Percentiles rank a stretch among this genome's conserved stretches.
Evolutionary conservation across 1,140 invertebrate genomes (phyloP).

Genomic region (Aphis craccivora): DNA sequence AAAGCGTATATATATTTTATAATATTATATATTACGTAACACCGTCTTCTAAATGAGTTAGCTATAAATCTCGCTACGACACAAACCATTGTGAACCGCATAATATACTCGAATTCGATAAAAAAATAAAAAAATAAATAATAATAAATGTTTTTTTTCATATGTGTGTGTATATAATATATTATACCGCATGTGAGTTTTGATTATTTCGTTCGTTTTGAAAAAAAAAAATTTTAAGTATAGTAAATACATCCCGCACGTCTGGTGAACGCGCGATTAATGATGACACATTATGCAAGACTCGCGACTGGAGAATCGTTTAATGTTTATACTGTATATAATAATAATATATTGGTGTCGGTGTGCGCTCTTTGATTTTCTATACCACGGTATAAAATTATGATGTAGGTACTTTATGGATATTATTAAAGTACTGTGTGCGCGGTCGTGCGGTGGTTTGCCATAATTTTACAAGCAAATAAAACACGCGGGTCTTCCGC

Average conservation of each 20-base stretch:
- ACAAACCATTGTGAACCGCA: neutral
- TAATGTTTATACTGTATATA: neutral
- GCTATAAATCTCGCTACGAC: neutral
- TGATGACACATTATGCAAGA: neutral
- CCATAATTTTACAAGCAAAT: neutral
- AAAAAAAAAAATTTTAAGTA: neutral
- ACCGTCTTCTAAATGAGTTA: neutral
- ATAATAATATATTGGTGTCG: constrained; percentile 13
- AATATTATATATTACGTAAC: neutral
- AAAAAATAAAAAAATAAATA: neutral
- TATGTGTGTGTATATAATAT: neutral
- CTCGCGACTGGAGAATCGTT: too few relatives aligned
- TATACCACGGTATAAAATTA: neutral
- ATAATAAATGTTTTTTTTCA: neutral
- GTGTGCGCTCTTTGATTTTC: constrained; percentile 14
- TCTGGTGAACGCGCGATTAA: neutral
- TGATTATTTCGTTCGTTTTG: neutral
- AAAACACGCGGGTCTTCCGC: neutral
- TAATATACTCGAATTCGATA: neutral
- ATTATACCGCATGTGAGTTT: neutral
- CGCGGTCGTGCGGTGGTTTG: neutral
- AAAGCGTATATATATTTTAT: neutral
- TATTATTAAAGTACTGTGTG: neutral
- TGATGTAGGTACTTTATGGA: neutral
- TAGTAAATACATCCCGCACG: neutral